phyloP scores from a whole-genome alignment of 2,888 invertebrate species.

The Galeruca laticollis region DNA sequence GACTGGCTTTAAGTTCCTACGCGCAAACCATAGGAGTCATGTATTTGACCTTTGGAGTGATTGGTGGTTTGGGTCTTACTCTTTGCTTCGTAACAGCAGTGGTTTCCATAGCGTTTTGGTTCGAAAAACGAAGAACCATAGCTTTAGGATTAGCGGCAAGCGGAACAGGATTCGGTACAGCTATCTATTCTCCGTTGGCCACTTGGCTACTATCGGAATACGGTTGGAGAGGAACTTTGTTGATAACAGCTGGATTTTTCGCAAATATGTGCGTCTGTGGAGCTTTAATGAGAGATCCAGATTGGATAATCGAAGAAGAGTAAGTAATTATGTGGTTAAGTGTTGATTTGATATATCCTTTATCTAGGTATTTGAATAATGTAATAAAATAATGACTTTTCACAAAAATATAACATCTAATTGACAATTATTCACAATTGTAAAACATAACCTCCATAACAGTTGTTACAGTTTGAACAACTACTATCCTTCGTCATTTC shows the following conservation, averaged over 20 bases:
- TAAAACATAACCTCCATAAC: too few species aligned
- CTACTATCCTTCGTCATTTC: too few species aligned
- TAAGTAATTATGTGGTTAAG: slow-evolving; percentile 34
- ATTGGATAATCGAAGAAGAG: slow-evolving; percentile 81
- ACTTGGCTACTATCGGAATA: slow-evolving; percentile 81
- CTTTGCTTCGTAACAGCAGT: slow-evolving; percentile 92
- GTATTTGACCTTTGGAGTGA: slow-evolving; percentile 87
- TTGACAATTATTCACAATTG: too few species aligned
- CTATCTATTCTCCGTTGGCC: slow-evolving; percentile 88
- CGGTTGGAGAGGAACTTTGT: slow-evolving; percentile 86
- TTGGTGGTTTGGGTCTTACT: slow-evolving; percentile 87
- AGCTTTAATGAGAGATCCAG: slow-evolving; percentile 88
- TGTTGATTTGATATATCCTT: too few species aligned
- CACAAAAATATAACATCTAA: too few species aligned
- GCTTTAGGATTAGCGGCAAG: slow-evolving; percentile 90
- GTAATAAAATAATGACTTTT: too few species aligned
- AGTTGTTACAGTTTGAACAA: too few species aligned
- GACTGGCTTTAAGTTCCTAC: slow-evolving; percentile 81
- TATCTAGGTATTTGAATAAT: too few species aligned
- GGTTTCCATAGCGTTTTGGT: slow-evolving; percentile 93
- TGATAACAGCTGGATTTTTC: slow-evolving; percentile 86
- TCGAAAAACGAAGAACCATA: slow-evolving; percentile 86
- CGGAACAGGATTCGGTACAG: slow-evolving; percentile 91
- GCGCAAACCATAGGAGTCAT: slow-evolving; percentile 81
- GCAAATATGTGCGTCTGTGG: slow-evolving; percentile 89